Percentiles rank a stretch among this genome's conserved stretches.
phyloP scores from a whole-genome alignment of 2,113 vertebrate genomes.

The Epinephelus fuscoguttatus region DNA sequence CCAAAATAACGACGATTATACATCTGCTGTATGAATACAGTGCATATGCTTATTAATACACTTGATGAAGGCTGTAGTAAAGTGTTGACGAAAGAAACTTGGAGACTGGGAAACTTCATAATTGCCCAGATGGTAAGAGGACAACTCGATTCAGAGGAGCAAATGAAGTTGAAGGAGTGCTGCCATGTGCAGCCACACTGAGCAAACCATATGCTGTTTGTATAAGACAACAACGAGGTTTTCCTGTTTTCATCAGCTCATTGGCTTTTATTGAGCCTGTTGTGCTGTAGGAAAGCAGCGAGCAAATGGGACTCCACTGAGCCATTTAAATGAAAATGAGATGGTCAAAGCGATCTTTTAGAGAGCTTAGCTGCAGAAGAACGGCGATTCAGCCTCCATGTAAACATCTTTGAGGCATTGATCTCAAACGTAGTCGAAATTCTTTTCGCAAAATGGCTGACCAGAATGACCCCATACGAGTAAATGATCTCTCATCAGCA shows the following conservation, averaged over 20 bases:
- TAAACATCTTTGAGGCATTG: conserved; percentile 47
- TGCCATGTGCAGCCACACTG: conserved; percentile 62
- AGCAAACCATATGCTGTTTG: conserved; percentile 79
- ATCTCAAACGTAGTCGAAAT: conserved; percentile 58
- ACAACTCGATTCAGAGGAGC: conserved; percentile 58
- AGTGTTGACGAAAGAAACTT: conserved; percentile 65
- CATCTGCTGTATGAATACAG: not conserved
- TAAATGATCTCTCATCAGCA: conserved; percentile 60
- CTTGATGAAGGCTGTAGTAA: conserved; percentile 1
- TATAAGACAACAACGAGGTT: conserved; percentile 62
- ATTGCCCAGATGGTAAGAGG: conserved; percentile 75
- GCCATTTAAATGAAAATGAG: conserved; percentile 83
- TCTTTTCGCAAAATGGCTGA: conserved; percentile 53
- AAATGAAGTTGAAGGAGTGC: conserved; percentile 68
- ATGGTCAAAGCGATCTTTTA: conserved; percentile 81
- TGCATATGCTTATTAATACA: not conserved
- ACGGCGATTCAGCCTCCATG: conserved; percentile 61
- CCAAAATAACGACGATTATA: not conserved
- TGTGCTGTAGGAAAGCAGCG: conserved; percentile 74
- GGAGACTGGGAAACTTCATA: conserved; percentile 65
- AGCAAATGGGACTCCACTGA: conserved; percentile 74
- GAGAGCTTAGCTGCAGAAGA: conserved; percentile 70
- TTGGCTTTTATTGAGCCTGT: conserved; percentile 84
- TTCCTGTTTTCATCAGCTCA: conserved; percentile 77
- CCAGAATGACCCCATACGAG: conserved; percentile 29